phyloP scores from a whole-genome alignment of 2,888 invertebrate species.

The Apamea sordens region DNA sequence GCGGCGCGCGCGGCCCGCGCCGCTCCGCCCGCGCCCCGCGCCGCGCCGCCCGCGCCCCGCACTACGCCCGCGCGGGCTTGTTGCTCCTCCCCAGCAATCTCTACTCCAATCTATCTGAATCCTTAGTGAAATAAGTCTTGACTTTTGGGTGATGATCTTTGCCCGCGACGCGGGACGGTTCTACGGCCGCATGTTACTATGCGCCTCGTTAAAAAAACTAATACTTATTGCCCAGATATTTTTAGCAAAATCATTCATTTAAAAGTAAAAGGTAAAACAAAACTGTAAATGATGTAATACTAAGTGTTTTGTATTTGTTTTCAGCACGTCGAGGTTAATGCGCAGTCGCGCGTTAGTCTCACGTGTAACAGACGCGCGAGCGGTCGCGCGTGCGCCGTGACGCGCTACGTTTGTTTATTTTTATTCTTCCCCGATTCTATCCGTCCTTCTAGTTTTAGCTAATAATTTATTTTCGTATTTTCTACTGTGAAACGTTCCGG shows the following conservation, averaged over 20 bases:
- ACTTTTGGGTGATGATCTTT: conserved; percentile 47
- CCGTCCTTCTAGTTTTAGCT: conserved; percentile 77
- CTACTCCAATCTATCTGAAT: conserved; percentile 28
- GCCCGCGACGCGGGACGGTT: conserved; percentile 16
- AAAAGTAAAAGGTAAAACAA: conserved; percentile 40
- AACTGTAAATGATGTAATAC: conserved; percentile 56
- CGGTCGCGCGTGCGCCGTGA: not conserved
- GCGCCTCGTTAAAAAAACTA: conserved; percentile 19
- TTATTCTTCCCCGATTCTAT: conserved; percentile 72
- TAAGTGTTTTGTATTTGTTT: conserved; percentile 55
- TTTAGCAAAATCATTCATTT: conserved; percentile 39
- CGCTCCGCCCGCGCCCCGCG: conserved; percentile 43
- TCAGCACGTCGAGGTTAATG: conserved; percentile 9
- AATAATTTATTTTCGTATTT: conserved; percentile 71
- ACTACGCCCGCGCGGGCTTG: conserved; percentile 25
- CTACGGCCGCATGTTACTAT: not conserved
- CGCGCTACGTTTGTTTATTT: conserved; percentile 41
- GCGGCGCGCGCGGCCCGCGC: conserved; percentile 47
- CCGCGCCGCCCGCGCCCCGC: conserved; percentile 44
- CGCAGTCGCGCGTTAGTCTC: conserved; percentile 6
- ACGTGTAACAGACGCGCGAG: conserved; percentile 28
- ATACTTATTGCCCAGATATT: conserved; percentile 36
- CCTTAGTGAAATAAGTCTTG: conserved; percentile 52
- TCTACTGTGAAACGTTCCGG: conserved; percentile 61
- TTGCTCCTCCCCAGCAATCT: conserved; percentile 35